phyloP scores from a whole-genome alignment of 1,140 invertebrate genomes.

The Leguminivora glycinivorella region DNA sequence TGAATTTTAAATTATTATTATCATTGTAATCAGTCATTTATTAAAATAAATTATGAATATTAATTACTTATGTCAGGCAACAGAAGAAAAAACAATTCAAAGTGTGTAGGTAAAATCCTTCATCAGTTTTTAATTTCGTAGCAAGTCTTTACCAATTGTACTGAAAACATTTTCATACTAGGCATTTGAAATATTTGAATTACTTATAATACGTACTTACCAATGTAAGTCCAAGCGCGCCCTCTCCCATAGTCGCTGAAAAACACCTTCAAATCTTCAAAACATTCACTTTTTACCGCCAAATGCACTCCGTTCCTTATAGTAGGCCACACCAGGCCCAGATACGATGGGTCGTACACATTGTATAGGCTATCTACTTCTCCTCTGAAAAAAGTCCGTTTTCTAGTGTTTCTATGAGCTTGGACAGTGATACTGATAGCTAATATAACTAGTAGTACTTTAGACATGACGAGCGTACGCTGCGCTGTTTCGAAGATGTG shows the following conservation, averaged over 20 bases:
- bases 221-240: constrained; percentile 68
- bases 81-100: too few relatives aligned
- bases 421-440: background rate
- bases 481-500: background rate
- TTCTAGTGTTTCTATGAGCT: background rate
- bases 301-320: constrained; percentile 74
- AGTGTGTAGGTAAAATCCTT: too few relatives aligned
- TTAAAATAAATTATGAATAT: too few relatives aligned
- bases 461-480: background rate
- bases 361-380: constrained; percentile 68
- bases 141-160: too few relatives aligned
- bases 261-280: constrained; percentile 64
- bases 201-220: too few relatives aligned
- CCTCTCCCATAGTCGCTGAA: constrained; percentile 69
- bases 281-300: constrained; percentile 56
- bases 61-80: too few relatives aligned
- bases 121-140: too few relatives aligned
- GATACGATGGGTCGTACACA: constrained; percentile 71
- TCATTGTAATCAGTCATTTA: too few relatives aligned
- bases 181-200: too few relatives aligned
- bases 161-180: too few relatives aligned
- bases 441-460: background rate
- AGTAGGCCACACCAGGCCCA: constrained; percentile 74
- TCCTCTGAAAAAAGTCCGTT: constrained; percentile 39
- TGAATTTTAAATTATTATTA: too few relatives aligned